These are phyloP conservation scores for Scaptomyza tumidula DNA, from an alignment of 2,888 invertebrate genomes.

Conservation along the genomic window DNA sequence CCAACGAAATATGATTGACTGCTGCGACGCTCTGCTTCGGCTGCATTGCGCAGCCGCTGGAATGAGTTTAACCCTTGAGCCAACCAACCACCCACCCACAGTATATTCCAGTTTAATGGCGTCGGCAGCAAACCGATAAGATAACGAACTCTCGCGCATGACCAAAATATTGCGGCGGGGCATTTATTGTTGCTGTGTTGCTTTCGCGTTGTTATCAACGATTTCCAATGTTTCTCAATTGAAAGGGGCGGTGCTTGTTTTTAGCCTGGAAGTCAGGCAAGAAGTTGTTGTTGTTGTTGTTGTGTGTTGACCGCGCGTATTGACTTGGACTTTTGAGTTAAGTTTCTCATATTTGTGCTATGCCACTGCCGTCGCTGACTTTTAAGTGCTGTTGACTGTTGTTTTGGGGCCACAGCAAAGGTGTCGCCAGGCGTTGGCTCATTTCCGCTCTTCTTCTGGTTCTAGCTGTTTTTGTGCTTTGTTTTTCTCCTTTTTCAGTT, in stretches of 20 bases:
- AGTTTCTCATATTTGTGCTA: conserved; percentile 78
- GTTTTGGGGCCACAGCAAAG: conserved; percentile 81
- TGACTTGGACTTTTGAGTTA: conserved; percentile 80
- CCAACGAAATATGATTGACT: conserved; percentile 31
- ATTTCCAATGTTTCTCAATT: conserved; percentile 77
- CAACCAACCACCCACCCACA: conserved; percentile 26
- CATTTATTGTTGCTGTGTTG: conserved; percentile 32
- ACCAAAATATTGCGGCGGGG: conserved; percentile 44
- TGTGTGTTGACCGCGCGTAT: conserved; percentile 74
- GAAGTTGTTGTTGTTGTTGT: conserved; percentile 36
- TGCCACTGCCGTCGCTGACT: conserved; percentile 69
- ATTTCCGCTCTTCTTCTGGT: conserved; percentile 27
- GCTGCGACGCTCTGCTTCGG: conserved; percentile 17
- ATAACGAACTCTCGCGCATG: conserved; percentile 67
- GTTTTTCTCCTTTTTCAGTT: conserved; percentile 37
- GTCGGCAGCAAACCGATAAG: conserved; percentile 67
- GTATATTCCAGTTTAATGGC: conserved; percentile 63
- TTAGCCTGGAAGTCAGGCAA: conserved; percentile 43
- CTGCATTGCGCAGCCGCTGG: conserved; percentile 64
- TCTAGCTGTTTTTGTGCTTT: conserved; percentile 32
- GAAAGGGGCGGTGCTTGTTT: conserved; percentile 72
- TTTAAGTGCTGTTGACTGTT: conserved; percentile 82
- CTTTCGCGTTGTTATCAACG: conserved; percentile 64
- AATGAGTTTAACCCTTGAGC: conserved; percentile 59
- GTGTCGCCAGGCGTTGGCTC: conserved; percentile 78